These are phyloP conservation scores for Eidolon dupreanum DNA, from an alignment of 2,797 vertebrate genomes.

Conservation along the genomic window DNA sequence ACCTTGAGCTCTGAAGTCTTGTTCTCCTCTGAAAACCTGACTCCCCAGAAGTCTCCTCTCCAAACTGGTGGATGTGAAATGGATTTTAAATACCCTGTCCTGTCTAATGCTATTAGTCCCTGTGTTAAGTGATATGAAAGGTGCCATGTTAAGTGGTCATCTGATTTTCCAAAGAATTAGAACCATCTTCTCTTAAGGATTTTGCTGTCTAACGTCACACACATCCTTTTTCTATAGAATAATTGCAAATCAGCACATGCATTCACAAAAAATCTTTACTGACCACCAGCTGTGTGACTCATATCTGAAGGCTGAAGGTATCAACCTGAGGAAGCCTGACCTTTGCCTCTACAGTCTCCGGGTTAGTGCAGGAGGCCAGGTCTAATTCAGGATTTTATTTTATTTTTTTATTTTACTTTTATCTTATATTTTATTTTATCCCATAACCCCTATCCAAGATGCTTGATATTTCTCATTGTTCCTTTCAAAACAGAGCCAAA, in stretches of 20 bases:
- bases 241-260: background rate
- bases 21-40: background rate
- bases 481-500: background rate
- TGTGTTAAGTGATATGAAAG: background rate
- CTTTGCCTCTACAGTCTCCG: background rate
- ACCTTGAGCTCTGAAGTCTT: background rate
- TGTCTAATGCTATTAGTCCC: background rate
- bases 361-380: background rate
- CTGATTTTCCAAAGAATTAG: background rate
- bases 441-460: no score
- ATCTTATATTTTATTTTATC: background rate
- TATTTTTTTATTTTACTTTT: background rate
- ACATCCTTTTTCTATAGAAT: background rate
- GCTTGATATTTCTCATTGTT: background rate
- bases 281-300: background rate
- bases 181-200: background rate
- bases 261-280: background rate
- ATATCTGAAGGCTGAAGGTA: accelerated
- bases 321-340: background rate
- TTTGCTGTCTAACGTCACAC: background rate
- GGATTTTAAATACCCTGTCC: background rate
- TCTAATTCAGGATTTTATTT: background rate
- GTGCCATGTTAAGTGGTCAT: background rate
- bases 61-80: background rate
- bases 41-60: accelerated